Evolutionary conservation across 2,113 vertebrate genomes (phyloP).

Genomic region (Carassius auratus): DNA sequence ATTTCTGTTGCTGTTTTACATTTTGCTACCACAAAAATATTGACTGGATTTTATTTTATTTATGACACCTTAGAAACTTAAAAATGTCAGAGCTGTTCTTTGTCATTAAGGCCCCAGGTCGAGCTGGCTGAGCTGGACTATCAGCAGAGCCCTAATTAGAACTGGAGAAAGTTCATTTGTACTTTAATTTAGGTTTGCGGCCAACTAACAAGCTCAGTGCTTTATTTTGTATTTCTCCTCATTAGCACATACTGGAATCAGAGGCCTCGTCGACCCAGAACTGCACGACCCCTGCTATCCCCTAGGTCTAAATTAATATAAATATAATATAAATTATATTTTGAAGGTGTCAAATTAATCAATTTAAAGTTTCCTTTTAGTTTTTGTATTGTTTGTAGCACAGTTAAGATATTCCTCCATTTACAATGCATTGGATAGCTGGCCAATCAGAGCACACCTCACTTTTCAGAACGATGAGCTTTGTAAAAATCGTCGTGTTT

Average conservation of each 20-base stretch:
- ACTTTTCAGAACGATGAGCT: too few relatives aligned
- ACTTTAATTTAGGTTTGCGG: conserved; percentile 61
- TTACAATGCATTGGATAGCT: not conserved
- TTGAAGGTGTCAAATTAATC: not conserved
- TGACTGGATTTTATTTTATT: not conserved
- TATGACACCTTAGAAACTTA: not conserved
- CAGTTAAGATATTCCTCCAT: too few relatives aligned
- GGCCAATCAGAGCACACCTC: not conserved
- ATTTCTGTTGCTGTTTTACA: not conserved
- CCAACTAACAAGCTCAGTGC: conserved; percentile 71
- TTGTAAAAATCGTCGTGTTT: too few relatives aligned
- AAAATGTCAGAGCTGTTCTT: conserved; percentile 19
- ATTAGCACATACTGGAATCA: conserved; percentile 53
- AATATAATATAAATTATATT: not conserved
- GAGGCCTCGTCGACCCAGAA: conserved; percentile 33
- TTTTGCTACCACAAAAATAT: conserved; percentile 2
- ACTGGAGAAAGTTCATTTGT: conserved; percentile 55
- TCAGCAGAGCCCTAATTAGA: conserved; percentile 74
- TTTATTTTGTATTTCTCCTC: conserved; percentile 43
- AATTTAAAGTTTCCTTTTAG: too few relatives aligned
- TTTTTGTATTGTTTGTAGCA: too few relatives aligned
- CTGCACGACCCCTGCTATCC: conserved; percentile 4
- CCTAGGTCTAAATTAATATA: not conserved
- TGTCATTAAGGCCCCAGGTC: conserved; percentile 24
- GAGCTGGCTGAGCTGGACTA: conserved; percentile 57